Percentiles rank a stretch among this genome's conserved stretches.
phyloP scores from a whole-genome alignment of 2,888 invertebrate genomes.

The Cephus runcator region DNA sequence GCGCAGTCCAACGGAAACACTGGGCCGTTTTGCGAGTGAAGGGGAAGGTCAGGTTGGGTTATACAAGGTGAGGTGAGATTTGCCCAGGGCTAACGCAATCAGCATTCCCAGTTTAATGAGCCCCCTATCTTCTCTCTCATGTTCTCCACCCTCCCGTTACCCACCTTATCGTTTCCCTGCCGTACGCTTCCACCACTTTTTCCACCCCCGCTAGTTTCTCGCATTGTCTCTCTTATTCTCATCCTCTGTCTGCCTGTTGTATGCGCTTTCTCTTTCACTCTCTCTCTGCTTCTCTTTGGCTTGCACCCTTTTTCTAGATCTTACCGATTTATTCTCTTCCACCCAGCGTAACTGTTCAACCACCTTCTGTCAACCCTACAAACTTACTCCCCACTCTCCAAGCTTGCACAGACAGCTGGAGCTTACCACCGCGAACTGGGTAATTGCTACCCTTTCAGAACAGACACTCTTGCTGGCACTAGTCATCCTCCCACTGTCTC shows the following conservation, averaged over 20 bases:
- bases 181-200: neutral
- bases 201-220: neutral
- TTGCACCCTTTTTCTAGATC: slow-evolving; percentile 6
- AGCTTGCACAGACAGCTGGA: neutral
- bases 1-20: slow-evolving; percentile 34
- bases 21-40: slow-evolving; percentile 48
- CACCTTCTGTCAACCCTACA: too few species aligned
- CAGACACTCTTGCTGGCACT: slow-evolving; percentile 19
- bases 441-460: slow-evolving; percentile 30
- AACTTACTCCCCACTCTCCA: too few species aligned
- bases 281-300: slow-evolving; percentile 17
- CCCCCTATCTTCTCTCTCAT: slow-evolving; percentile 43
- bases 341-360: neutral
- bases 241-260: slow-evolving; percentile 3
- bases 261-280: slow-evolving; percentile 6
- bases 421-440: slow-evolving; percentile 6
- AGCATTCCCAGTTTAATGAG: slow-evolving; percentile 62
- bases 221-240: slow-evolving; percentile 13
- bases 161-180: neutral
- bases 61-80: slow-evolving; percentile 33
- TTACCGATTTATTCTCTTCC: neutral
- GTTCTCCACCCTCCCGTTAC: slow-evolving; percentile 11
- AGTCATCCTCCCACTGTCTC: slow-evolving; percentile 4
- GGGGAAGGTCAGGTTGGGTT: slow-evolving; percentile 22
- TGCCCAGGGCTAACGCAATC: slow-evolving; percentile 56